Evolutionary conservation across 2,113 vertebrate species (phyloP).

Genomic region (Recurvirostra avosetta): DNA sequence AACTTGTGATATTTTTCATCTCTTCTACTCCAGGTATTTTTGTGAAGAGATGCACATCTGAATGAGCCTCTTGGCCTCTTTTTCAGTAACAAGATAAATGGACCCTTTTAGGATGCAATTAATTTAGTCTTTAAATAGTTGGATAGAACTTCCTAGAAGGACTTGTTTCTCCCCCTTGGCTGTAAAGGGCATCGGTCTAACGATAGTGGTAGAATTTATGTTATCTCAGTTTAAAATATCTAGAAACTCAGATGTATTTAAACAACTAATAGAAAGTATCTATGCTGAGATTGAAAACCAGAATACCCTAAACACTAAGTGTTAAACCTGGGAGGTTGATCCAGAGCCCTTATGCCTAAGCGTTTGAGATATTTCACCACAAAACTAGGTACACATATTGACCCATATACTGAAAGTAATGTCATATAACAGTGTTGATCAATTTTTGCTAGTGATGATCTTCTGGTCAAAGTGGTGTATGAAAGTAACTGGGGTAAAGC

Average conservation of each 20-base stretch:
- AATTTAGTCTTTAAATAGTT: background rate
- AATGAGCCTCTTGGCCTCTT: background rate
- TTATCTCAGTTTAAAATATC: background rate
- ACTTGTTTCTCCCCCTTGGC: background rate
- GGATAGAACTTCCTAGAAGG: background rate
- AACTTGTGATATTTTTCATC: background rate
- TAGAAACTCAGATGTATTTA: background rate
- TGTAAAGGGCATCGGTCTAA: background rate
- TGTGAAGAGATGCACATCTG: background rate
- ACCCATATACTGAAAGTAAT: background rate
- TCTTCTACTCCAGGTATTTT: background rate
- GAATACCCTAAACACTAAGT: background rate
- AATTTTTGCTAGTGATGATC: background rate
- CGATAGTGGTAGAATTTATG: background rate
- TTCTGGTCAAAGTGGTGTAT: background rate
- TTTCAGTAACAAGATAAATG: background rate
- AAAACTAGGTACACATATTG: background rate
- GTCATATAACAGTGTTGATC: background rate
- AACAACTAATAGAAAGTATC: background rate
- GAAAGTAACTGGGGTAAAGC: background rate
- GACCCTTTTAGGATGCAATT: background rate
- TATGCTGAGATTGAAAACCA: background rate
- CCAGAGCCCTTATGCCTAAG: background rate
- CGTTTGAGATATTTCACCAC: background rate
- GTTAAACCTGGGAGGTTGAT: background rate